A percentile compares a stretch with the other conserved stretches of the same genome.
These are phyloP conservation scores for Alethe diademata DNA, from an alignment of 2,113 vertebrate genomes.

Conservation along the genomic window DNA sequence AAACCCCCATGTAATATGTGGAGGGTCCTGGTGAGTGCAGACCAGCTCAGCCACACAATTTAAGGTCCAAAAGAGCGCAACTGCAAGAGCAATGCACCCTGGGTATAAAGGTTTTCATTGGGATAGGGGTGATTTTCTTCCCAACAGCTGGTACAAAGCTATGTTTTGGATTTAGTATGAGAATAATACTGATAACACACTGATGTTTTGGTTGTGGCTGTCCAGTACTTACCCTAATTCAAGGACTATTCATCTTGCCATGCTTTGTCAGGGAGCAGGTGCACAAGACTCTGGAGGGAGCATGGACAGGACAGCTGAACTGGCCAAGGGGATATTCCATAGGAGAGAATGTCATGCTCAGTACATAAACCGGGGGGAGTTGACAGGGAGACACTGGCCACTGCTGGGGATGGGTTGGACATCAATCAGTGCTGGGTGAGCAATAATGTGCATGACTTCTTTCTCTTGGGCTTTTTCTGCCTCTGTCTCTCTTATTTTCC, in stretches of 20 bases:
- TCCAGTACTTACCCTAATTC: neutral
- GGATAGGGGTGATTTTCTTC: neutral
- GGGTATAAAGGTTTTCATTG: neutral
- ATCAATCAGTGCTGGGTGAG: rapidly evolving
- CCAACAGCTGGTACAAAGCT: neutral
- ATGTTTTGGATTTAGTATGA: neutral
- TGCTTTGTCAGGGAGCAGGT: neutral
- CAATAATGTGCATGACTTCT: neutral
- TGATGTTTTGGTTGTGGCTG: neutral
- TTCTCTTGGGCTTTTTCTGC: neutral
- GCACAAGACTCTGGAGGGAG: neutral
- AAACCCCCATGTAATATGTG: rapidly evolving
- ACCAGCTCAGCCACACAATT: neutral
- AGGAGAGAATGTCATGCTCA: neutral
- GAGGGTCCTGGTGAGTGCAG: neutral
- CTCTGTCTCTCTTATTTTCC: neutral
- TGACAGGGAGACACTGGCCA: neutral
- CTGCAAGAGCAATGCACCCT: rapidly evolving
- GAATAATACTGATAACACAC: neutral
- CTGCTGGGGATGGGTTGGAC: neutral
- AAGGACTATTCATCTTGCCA: neutral
- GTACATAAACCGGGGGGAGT: neutral
- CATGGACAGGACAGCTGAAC: neutral
- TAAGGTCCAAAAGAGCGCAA: neutral
- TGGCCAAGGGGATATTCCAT: neutral